phyloP scores from a whole-genome alignment of 1,140 invertebrate species.

The Spodoptera frugiperda region DNA sequence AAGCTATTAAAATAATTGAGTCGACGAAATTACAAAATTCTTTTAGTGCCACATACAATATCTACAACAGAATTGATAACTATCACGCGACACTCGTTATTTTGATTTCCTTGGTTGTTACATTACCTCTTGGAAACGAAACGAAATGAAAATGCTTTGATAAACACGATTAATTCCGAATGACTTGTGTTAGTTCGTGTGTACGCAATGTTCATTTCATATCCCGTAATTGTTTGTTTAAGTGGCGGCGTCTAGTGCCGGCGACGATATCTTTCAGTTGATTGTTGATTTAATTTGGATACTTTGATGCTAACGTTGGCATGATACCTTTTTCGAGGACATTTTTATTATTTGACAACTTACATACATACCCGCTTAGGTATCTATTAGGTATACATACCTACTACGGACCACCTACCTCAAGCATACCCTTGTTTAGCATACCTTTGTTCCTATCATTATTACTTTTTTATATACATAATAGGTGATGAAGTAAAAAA shows the following conservation, averaged over 20 bases:
- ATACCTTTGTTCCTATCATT: no score
- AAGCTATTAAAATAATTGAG: constrained; percentile 53
- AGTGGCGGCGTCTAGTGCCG: constrained; percentile 13
- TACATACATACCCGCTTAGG: no score
- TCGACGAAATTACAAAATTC: constrained; percentile 62
- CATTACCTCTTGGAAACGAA: constrained; percentile 55
- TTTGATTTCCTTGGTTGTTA: constrained; percentile 77
- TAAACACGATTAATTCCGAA: constrained; percentile 71
- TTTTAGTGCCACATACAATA: constrained; percentile 55
- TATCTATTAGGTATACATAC: no score
- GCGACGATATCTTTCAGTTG: constrained; percentile 23
- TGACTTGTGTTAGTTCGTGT: constrained; percentile 58
- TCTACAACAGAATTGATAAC: constrained; percentile 58
- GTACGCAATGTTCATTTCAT: constrained; percentile 60
- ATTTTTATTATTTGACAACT: no score
- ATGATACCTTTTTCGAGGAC: no score
- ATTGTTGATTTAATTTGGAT: constrained; percentile 36
- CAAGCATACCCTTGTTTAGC: no score
- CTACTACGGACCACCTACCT: no score
- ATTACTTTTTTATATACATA: no score
- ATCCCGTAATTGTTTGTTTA: constrained; percentile 70
- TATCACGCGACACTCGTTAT: constrained; percentile 74
- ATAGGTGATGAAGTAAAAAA: no score
- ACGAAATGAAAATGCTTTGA: constrained; percentile 71
- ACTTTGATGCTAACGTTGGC: neutral